These are phyloP conservation scores for Rafetus swinhoei DNA, from an alignment of 2,113 vertebrate genomes.

Conservation along the genomic window DNA sequence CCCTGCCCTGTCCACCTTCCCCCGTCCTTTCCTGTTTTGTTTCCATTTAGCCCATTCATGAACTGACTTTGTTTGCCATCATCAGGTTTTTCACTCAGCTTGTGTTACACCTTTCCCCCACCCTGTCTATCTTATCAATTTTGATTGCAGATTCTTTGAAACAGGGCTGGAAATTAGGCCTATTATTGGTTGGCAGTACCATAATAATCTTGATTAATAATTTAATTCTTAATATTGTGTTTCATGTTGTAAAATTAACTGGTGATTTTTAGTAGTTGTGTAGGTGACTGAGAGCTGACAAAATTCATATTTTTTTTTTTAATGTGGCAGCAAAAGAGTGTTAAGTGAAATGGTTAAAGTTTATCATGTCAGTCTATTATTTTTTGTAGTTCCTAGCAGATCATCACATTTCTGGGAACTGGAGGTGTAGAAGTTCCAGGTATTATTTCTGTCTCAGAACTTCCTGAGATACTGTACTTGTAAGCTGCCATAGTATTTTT, in stretches of 20 bases:
- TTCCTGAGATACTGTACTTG: conserved; percentile 68
- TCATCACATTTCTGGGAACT: conserved; percentile 60
- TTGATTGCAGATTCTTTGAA: neutral
- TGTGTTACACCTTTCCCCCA: neutral
- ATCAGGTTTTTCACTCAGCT: neutral
- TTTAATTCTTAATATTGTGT: neutral
- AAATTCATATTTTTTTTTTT: neutral
- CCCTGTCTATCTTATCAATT: neutral
- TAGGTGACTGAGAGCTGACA: neutral
- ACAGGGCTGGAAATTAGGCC: neutral
- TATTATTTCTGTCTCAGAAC: conserved; percentile 67
- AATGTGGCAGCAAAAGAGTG: neutral
- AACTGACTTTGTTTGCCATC: neutral
- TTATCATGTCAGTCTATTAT: conserved; percentile 33
- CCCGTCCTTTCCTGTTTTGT: neutral
- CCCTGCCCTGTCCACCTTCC: neutral
- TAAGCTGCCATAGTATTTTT: neutral
- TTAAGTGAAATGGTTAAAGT: conserved; percentile 36
- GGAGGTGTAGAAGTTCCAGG: conserved; percentile 54
- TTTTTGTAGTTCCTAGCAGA: conserved; percentile 55
- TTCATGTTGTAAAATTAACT: neutral
- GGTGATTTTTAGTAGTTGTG: neutral
- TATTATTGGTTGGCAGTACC: neutral
- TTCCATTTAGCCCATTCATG: neutral
- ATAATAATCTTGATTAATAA: neutral